Base-by-base conservation (phyloP, 2,888 invertebrate genomes). In the Ceraclea dissimilis region DNA sequence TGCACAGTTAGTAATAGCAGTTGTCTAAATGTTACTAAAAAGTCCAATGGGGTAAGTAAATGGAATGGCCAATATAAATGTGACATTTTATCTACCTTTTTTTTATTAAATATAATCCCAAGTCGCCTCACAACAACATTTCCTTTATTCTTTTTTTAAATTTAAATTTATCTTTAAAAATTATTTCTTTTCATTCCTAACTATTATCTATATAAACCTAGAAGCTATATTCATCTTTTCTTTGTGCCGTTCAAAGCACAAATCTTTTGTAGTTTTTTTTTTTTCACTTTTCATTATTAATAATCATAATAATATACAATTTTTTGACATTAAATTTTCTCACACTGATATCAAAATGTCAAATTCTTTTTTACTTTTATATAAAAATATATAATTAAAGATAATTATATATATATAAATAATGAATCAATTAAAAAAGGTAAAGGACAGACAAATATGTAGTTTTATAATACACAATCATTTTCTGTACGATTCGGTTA, bases 61-160 rank as follows among this genome's bases (percentile, higher is more conserved):
- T 61, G 61, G 61, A 62, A 62, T 62, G 61, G 60, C 58, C 61
- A 59, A 60, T 60, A 60, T 51, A 60, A 58, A 60, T 58, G 54
- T 58, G 56, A 57, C 47, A 26, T 26, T 4, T 26, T 10, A 26
- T 26, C 26, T 10, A 10, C 26, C 26, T 4, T 26, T 26, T n/a
- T n/a, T 10, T 26, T 26, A 26, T 6, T 26, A 26, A 75, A 75
- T 74, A 71, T 69, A 31, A 44, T 17, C 53, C 47, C 55, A 46
- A 47, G 53, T 56, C 57, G 56, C 57, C 54, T 26, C 26, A 26
- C 26, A 26, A 26, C 26, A 39, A 8, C 5, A 8, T 39, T 39
- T 8, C 2, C 13, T 39, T 39, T 39, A n/a, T 39, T 39, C 39
- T 39, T 39, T 39, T 11, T 11, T 31, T 31, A 31, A 6, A 31